Evolutionary conservation across 2,797 vertebrate genomes (phyloP).

Genomic region (Takifugu rubripes): DNA sequence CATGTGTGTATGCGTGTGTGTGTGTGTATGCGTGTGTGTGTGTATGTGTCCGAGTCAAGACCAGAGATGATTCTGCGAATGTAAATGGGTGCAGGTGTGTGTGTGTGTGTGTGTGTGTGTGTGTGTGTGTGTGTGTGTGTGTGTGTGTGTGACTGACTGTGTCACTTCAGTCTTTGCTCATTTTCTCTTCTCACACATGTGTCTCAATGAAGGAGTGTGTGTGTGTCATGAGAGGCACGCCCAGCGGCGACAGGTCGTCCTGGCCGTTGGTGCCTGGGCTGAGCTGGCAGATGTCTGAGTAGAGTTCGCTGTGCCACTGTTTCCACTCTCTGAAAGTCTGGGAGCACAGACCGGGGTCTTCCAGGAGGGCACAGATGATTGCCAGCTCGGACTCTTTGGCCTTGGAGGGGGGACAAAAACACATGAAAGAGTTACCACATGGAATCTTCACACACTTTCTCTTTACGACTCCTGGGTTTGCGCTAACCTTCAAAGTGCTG

Average conservation of each 20-base stretch:
- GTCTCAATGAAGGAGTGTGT: conserved; percentile 91
- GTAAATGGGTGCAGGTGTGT: conserved; percentile 34
- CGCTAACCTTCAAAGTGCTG: conserved; percentile 87
- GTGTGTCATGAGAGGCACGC: conserved; percentile 80
- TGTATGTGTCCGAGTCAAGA: conserved; percentile 46
- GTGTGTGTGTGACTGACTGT: conserved; percentile 32
- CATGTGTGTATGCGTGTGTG: conserved; percentile 33
- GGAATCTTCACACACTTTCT: conserved; percentile 4
- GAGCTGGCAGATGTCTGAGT: conserved; percentile 88
- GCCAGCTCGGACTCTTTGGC: conserved; percentile 85
- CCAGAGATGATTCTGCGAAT: conserved; percentile 22
- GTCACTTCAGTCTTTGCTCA: conserved; percentile 32
- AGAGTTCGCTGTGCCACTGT: conserved; percentile 86
- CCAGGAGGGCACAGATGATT: conserved; percentile 81
- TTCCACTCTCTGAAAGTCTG: conserved; percentile 90
- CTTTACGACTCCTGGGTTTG: conserved; percentile 6
- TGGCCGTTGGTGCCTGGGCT: conserved; percentile 80
- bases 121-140: conserved; percentile 40
- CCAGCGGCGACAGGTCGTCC: conserved; percentile 78
- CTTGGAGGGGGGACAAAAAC: conserved; percentile 55
- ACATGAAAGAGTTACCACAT: conserved; percentile 9
- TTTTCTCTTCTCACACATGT: conserved; percentile 75
- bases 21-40: conserved; percentile 31
- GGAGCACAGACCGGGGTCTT: conserved; percentile 82
- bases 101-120: conserved; percentile 16